Evolutionary conservation across 2,113 vertebrate species (phyloP), one percentile per base, ranked within the genome.

Genomic region (Pagrus major): DNA sequence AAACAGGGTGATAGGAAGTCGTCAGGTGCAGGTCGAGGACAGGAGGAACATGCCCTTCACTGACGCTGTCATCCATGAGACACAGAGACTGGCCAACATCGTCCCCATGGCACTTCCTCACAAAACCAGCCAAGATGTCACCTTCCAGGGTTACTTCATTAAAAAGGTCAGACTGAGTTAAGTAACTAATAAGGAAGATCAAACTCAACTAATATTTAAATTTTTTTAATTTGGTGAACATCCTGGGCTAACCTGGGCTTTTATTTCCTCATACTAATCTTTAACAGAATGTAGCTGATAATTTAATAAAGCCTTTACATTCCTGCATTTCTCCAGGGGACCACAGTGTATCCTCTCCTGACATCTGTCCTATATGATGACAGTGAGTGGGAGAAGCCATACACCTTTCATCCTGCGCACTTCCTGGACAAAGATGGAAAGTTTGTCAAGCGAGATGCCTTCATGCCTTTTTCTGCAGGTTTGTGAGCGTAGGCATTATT

Each of bases 401-500:
- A 41, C 52, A 25, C 12, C 47, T 89, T 89, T 29, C 2, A 87
- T 68, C 89, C 85, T 0, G 82, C 61, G 14, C 89, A 91, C 82
- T 91, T 91, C 75, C 73, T 90, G 78, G 69, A 85, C 76, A 83
- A 86, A 56, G 76, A 88, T 0, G 77, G 74, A 3, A 85, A 83
- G 14, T 89, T 91, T 16, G 4, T 71, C 23, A 88, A 79, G 66
- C 56, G 66, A 46, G 84, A 87, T 0, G 89, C 84, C 52, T 88
- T 90, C 76, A 80, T 91, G 58, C 42, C 83, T 4, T 91, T 91
- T 52, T 91, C 89, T 76, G 86, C 89, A 76, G 89, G 89, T 87
- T 31, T 3, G 84, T 80, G 15, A 76, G 23, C 1, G 41, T 21
- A 3, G 0, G 9, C 0, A 0, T 52, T 2, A 9, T 46, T 25